Evolutionary conservation across 2,888 invertebrate species (phyloP), one percentile per base, ranked within the genome.

Genomic region (Asteroscopus sphinx): DNA sequence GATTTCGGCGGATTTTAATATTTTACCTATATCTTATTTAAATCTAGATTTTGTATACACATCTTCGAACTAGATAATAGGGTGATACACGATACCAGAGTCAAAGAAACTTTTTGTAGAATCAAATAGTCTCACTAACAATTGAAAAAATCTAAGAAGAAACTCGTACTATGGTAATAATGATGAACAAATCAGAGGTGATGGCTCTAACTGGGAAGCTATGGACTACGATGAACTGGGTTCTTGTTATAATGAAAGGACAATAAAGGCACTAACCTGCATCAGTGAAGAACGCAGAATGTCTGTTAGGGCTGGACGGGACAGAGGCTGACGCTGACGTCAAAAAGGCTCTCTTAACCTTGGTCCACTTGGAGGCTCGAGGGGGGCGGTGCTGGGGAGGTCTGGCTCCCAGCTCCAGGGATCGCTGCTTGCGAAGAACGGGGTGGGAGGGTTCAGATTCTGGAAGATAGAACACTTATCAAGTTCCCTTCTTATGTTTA

Each of bases 261-360:
- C 15, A 33, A 25, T 15, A 15, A 39, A 64, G 52, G 35, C 36
- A 91, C 94, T 90, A 76, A 96, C 96, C 96, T 81, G 95, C 95
- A 84, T 96, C 96, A 59, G 95, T 95, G 85, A 95, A 95, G 91
- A 96, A 96, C 35, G 96, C 95, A 16, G 96, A 95, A 76, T 95
- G 95, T 69, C 96, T 90, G 69, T 95, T 96, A 0, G 96, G 96
- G 81, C 96, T 96, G 57, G 96, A 96, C 0, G 97, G 96, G 13
- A 96, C 96, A 4, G 96, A 96, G 2, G 92, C 91, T 3, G 94
- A 94, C 0, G 94, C 89, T 0, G 95, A 95, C 0, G 95, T 95
- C 52, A 96, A 92, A 88, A 96, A 96, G 26, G 96, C 96, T 79
- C 96, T 93, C 88, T 97, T 96, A 60, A 97, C 96, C 82, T 96